Percentiles rank a stretch among this genome's conserved stretches.
Evolutionary conservation across 2,888 invertebrate genomes (phyloP).

Genomic region (Heliconius aoede): DNA sequence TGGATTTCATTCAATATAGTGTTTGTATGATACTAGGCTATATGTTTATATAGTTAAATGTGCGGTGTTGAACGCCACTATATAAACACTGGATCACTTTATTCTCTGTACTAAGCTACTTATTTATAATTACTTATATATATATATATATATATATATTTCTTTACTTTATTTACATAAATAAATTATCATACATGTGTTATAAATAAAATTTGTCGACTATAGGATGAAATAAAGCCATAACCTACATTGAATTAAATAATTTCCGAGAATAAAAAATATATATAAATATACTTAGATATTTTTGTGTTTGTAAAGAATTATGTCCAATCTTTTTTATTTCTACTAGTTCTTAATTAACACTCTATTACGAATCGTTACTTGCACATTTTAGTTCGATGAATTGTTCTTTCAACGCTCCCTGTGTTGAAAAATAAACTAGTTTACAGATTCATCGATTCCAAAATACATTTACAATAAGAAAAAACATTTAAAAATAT

Average conservation of each 20-base stretch:
- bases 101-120: no score
- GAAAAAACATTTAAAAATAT: no score
- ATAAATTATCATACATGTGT: neutral
- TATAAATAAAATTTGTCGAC: neutral
- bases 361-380: neutral
- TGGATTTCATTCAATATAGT: slow-evolving; percentile 26
- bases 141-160: no score
- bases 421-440: no score
- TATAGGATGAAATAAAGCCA: slow-evolving; percentile 16
- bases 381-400: neutral
- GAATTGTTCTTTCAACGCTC: neutral
- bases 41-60: neutral
- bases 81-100: no score
- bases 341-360: neutral
- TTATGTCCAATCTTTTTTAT: neutral
- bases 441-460: no score
- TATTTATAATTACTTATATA: no score
- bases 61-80: no score
- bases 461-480: no score
- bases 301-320: neutral
- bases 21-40: neutral
- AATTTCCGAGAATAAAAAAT: neutral
- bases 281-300: neutral
- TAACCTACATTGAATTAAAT: neutral
- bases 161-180: neutral